Conservation (phyloP, 2,888 invertebrate genomes). For the Augiades crinisus region DNA sequence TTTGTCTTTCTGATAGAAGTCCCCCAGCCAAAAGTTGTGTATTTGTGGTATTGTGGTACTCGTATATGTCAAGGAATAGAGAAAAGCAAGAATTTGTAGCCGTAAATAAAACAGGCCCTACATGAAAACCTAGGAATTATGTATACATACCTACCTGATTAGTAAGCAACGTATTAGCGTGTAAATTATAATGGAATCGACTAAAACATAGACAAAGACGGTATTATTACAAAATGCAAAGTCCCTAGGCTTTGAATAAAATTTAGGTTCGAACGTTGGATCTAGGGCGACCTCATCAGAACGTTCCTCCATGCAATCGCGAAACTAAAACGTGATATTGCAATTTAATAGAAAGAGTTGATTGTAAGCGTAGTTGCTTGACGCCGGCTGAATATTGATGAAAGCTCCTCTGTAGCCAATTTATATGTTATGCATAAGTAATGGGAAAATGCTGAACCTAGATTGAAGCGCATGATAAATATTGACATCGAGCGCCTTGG, state of each 20-base stretch:
- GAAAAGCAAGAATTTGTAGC: no score
- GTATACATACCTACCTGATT: no score
- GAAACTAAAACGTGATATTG: slow-evolving; percentile 32
- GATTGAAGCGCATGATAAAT: slow-evolving; percentile 65
- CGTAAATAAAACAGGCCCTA: no score
- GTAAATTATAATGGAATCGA: no score
- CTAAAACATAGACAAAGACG: slow-evolving; percentile 8
- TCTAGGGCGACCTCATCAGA: slow-evolving; percentile 30
- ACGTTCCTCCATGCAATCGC: slow-evolving; percentile 27
- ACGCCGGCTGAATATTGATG: slow-evolving; percentile 73
- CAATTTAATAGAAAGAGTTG: slow-evolving; percentile 37
- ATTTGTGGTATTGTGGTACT: no score
- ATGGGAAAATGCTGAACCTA: slow-evolving; percentile 71
- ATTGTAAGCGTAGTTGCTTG: slow-evolving; percentile 35
- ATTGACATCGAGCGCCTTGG: slow-evolving; percentile 45
- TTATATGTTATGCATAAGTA: slow-evolving; percentile 78
- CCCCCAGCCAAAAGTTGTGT: no score
- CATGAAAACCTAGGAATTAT: no score
- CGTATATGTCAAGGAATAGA: no score
- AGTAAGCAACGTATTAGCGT: no score
- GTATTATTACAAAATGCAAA: slow-evolving; percentile 12
- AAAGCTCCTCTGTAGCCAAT: slow-evolving; percentile 65
- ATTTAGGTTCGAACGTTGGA: slow-evolving; percentile 22
- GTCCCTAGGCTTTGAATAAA: slow-evolving; percentile 23
- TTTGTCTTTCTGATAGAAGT: no score